Conservation (phyloP, 2,113 vertebrate species). For the Gracilinanus agilis region DNA sequence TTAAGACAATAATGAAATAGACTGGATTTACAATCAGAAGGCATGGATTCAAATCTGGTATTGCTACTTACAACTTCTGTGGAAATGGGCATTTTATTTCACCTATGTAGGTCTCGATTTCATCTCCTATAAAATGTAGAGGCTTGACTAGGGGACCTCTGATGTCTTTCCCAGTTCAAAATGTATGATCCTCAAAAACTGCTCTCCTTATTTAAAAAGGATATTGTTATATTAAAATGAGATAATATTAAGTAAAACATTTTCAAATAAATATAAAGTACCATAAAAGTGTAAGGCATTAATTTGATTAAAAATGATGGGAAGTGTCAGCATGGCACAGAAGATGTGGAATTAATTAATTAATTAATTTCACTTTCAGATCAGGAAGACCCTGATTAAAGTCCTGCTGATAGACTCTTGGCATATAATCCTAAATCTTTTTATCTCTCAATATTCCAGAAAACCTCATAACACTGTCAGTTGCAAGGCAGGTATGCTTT, state of each 20-base stretch:
- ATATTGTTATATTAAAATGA: background rate
- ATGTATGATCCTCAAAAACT: background rate
- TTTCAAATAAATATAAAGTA: background rate
- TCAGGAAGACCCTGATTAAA: no score
- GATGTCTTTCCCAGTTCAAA: background rate
- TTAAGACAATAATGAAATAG: background rate
- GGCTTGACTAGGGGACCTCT: background rate
- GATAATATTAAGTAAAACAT: background rate
- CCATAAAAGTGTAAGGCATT: background rate
- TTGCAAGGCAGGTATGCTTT: no score
- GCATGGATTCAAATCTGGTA: background rate
- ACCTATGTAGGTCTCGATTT: background rate
- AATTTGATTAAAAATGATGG: background rate
- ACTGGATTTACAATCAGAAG: background rate
- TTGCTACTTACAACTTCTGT: background rate
- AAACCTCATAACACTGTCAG: no score
- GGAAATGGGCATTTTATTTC: background rate
- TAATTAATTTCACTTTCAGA: no score
- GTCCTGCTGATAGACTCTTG: no score
- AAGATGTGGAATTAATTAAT: no score
- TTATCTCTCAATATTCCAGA: no score
- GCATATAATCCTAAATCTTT: no score
- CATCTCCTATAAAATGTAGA: background rate
- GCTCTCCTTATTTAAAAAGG: background rate
- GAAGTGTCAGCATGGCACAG: background rate